These are phyloP conservation scores for Pongo abelii DNA, from an alignment of 2,113 vertebrate species.

Conservation along the genomic window DNA sequence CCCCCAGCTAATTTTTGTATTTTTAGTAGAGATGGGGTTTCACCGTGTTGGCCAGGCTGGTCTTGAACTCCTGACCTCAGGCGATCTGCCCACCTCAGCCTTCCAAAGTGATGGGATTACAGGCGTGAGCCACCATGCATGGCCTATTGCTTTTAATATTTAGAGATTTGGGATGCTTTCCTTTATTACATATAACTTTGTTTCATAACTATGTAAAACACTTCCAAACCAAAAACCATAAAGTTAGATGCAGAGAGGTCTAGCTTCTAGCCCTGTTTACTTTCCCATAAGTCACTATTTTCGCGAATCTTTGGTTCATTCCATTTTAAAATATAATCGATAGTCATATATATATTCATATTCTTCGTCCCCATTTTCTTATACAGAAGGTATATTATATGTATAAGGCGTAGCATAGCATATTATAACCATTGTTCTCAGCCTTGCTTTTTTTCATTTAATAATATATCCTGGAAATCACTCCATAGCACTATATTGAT, in stretches of 20 bases:
- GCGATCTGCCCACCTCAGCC: too few relatives aligned
- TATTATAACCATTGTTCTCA: background rate
- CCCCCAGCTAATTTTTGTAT: too few relatives aligned
- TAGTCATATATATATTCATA: background rate
- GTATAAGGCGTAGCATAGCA: background rate
- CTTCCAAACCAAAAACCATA: background rate
- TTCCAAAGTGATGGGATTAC: too few relatives aligned
- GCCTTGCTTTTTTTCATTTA: background rate
- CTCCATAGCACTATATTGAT: background rate
- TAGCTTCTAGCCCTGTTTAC: background rate
- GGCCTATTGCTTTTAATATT: background rate
- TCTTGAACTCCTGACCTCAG: too few relatives aligned
- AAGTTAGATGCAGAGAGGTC: background rate
- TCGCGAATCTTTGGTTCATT: background rate
- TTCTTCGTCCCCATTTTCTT: background rate
- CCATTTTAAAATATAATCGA: background rate
- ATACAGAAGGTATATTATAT: background rate
- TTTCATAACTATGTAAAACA: background rate
- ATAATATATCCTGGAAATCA: background rate
- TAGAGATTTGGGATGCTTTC: background rate
- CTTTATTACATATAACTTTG: background rate
- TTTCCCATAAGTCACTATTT: background rate
- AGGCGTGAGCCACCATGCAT: too few relatives aligned
- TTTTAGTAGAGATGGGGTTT: too few relatives aligned
- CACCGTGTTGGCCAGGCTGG: too few relatives aligned